These are phyloP conservation scores for Muraenolepis orangiensis DNA, from an alignment of 2,797 vertebrate species.

Conservation along the genomic window DNA sequence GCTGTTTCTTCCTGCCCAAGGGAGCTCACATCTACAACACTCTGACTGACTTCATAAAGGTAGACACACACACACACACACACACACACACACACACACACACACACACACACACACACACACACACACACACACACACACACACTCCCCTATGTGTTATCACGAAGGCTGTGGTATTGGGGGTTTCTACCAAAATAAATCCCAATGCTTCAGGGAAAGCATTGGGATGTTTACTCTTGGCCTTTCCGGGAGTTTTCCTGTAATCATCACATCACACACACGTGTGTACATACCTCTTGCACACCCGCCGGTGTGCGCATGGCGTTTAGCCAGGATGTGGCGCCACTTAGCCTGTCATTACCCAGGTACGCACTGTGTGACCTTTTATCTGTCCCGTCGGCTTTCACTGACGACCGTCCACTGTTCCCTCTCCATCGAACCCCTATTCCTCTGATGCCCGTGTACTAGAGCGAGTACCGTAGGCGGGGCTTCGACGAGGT, in stretches of 20 bases:
- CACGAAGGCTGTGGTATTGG: background rate
- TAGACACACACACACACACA: constrained; percentile 37
- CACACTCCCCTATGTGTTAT: background rate
- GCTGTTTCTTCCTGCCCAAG: constrained; percentile 93
- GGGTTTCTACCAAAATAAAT: background rate
- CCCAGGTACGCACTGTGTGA: constrained; percentile 31
- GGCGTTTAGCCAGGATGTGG: constrained; percentile 45
- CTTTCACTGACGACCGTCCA: constrained; percentile 22
- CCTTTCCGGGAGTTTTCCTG: background rate
- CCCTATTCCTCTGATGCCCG: constrained; percentile 37
- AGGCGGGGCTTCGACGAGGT: constrained; percentile 87
- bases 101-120: background rate
- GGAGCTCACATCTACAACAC: constrained; percentile 87
- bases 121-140: constrained; percentile 1
- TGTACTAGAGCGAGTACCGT: constrained; percentile 80
- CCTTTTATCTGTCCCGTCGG: constrained; percentile 1
- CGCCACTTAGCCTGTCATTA: constrained; percentile 28
- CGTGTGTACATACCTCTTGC: background rate
- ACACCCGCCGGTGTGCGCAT: background rate
- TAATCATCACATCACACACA: background rate
- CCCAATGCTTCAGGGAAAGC: background rate
- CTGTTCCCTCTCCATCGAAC: background rate
- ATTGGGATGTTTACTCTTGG: background rate
- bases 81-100: background rate
- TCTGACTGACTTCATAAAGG: constrained; percentile 87